Evolutionary conservation across 2,888 invertebrate species (phyloP).

Genomic region (Pyrrhosoma nymphula): DNA sequence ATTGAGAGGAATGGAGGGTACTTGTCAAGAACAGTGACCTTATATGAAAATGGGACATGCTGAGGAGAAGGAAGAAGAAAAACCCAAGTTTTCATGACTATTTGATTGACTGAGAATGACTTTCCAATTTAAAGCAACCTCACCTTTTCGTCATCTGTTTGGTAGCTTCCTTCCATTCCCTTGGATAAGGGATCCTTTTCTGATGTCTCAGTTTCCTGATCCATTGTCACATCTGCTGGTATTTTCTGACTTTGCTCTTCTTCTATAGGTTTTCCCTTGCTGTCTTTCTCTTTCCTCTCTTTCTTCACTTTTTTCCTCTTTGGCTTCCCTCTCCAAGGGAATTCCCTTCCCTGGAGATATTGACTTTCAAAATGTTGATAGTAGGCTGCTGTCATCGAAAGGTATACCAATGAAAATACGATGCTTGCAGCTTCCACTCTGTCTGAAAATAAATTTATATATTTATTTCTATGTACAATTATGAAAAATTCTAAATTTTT

Average conservation of each 20-base stretch:
- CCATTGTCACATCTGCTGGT: neutral
- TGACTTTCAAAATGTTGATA: constrained; percentile 90
- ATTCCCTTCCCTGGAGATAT: constrained; percentile 85
- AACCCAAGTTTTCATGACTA: no score
- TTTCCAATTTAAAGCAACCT: neutral
- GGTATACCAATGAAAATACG: constrained; percentile 83
- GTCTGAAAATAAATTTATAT: constrained; percentile 79
- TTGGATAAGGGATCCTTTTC: neutral
- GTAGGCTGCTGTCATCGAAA: constrained; percentile 85
- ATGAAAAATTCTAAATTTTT: no score
- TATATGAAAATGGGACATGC: no score
- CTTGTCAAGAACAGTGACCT: no score
- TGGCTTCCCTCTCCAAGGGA: constrained; percentile 83
- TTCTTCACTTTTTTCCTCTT: neutral
- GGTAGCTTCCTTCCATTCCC: neutral
- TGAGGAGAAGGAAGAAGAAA: no score
- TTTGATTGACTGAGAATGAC: no score
- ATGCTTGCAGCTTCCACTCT: constrained; percentile 85
- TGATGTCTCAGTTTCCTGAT: neutral
- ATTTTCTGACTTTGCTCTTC: neutral
- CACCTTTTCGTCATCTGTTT: constrained; percentile 40
- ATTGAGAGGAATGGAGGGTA: no score
- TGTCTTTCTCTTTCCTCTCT: neutral
- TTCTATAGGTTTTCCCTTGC: neutral
- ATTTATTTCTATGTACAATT: constrained; percentile 4